These are phyloP conservation scores for Pangasius mekongensis DNA, from an alignment of 2,797 vertebrate genomes.

Conservation along the genomic window DNA sequence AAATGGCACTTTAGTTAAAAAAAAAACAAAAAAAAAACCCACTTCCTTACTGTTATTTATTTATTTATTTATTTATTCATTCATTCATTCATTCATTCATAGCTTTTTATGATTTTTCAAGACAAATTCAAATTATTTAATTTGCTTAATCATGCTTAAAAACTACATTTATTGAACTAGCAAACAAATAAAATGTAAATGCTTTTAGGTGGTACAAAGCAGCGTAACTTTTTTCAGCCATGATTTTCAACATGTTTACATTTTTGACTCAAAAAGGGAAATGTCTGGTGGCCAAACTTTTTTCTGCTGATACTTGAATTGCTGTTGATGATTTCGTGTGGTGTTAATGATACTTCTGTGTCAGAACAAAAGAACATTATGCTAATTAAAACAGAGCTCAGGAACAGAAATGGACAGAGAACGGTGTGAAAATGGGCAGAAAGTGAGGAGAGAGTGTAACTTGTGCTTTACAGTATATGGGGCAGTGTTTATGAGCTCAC, in stretches of 20 bases:
- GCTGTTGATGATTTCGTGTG: not conserved
- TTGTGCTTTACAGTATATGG: conserved; percentile 8
- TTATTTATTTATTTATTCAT: too few species aligned
- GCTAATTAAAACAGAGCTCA: not conserved
- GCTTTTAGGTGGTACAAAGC: not conserved
- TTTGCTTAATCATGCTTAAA: too few species aligned
- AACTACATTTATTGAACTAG: not conserved
- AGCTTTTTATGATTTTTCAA: not conserved
- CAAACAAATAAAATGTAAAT: not conserved
- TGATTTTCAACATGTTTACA: not conserved
- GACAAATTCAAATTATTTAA: too few species aligned
- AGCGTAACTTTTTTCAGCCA: too few species aligned
- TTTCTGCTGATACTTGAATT: not conserved
- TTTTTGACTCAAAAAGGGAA: not conserved
- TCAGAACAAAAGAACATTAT: not conserved
- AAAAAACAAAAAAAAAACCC: too few species aligned
- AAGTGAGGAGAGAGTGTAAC: not conserved
- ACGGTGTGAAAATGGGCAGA: not conserved
- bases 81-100: too few species aligned
- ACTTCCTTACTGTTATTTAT: too few species aligned
- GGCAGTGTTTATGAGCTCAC: conserved; percentile 2
- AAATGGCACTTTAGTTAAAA: too few species aligned
- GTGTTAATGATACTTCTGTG: not conserved
- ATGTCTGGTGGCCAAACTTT: not conserved
- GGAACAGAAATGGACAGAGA: not conserved